A percentile compares a stretch with the other conserved stretches of the same genome.
phyloP scores from a whole-genome alignment of 2,888 invertebrate species.

The Tethea ocularis region DNA sequence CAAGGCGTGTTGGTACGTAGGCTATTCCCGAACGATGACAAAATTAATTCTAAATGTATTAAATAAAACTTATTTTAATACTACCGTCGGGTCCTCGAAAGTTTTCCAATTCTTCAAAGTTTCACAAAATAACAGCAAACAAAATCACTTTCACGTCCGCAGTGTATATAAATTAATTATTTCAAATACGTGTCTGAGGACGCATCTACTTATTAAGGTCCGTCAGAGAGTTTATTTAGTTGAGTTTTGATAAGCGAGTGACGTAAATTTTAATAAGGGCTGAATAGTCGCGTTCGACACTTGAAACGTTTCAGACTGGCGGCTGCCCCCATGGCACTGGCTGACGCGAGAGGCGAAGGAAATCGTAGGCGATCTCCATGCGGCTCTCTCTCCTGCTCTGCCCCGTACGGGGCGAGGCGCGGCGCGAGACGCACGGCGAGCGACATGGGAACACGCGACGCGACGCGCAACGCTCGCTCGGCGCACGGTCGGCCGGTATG shows the following conservation, averaged over 20 bases:
- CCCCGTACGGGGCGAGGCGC: slow-evolving; percentile 32
- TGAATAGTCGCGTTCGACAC: slow-evolving; percentile 29
- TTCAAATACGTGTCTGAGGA: slow-evolving; percentile 39
- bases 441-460: not conserved
- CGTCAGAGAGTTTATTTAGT: slow-evolving; percentile 52
- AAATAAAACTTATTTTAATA: slow-evolving; percentile 28
- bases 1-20: not conserved
- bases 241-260: slow-evolving; percentile 63
- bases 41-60: slow-evolving; percentile 7
- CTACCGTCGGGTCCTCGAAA: slow-evolving; percentile 44
- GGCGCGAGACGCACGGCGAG: slow-evolving; percentile 14
- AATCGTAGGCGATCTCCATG: slow-evolving; percentile 14
- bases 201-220: slow-evolving; percentile 48
- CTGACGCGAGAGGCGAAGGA: slow-evolving; percentile 35
- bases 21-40: not conserved
- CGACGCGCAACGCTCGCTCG: not conserved
- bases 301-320: slow-evolving; percentile 58
- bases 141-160: slow-evolving; percentile 51
- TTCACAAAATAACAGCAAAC: slow-evolving; percentile 46
- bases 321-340: slow-evolving; percentile 67
- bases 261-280: slow-evolving; percentile 65
- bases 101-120: slow-evolving; percentile 42
- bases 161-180: slow-evolving; percentile 34
- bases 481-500: not conserved
- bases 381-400: slow-evolving; percentile 21